Evolutionary conservation across 2,797 vertebrate species (phyloP), one percentile per base, ranked within the genome.

Genomic region (Nannoperca australis): DNA sequence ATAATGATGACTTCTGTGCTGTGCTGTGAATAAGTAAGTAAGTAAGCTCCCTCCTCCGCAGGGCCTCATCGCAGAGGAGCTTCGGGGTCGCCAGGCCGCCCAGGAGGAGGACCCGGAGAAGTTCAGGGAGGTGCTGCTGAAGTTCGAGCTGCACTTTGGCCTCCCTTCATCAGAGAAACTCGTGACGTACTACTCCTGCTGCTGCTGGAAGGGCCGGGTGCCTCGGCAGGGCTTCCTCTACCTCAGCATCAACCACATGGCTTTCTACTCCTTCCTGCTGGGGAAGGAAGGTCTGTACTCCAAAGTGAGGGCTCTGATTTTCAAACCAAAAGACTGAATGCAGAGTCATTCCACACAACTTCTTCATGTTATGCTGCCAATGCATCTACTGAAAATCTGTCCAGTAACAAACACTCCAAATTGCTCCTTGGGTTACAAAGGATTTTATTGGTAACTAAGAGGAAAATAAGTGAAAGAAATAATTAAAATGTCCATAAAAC

Each of bases 211-310:
- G 92, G 97, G 97, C 55, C 95, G 94, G 38, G 97, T 99, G 76
- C 98, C 98, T 36, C 97, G 98, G 12, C 98, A 99, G 91, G 98
- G 98, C 86, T 97, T 97, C 95, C 96, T 99, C 62, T 99, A 98
- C 93, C 96, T 99, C 89, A 99, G 98, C 90, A 96, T 96, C 95
- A 98, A 99, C 93, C 98, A 99, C 88, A 91, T 98, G 82, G 97
- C 97, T 90, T 99, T 99, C 95, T 99, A 99, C 91, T 98, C 98
- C 58, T 99, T 97, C 94, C 96, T 99, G 93, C 93, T 99, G 70
- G 98, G 98, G 85, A 99, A 99, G 91, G 98, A 99, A 93, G 95
- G 98, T 99, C 85, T 91, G 96, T 78, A 72, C 47, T 14, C 47
- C 40, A 42, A 65, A 73, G 62, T 63, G 70, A 81, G 76, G 69